Evolutionary conservation across 1,140 invertebrate genomes (phyloP).

Genomic region (Andrena cerasifolii): DNA sequence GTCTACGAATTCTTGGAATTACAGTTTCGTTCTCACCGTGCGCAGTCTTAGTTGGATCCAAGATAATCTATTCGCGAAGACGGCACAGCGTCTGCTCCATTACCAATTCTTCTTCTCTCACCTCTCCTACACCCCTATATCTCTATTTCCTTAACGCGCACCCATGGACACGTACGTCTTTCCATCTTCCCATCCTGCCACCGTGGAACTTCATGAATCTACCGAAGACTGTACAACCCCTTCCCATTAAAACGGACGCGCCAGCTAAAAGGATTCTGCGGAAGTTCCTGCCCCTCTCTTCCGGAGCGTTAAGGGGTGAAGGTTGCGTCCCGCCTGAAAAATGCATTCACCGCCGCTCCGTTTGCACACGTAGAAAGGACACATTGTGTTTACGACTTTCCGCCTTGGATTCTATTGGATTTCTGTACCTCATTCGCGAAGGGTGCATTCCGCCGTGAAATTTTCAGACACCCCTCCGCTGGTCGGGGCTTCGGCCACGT

Average conservation of each 20-base stretch:
- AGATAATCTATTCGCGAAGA: too few relatives aligned
- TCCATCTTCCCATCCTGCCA: conserved; percentile 30
- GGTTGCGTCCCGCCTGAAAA: conserved; percentile 50
- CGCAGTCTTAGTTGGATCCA: too few relatives aligned
- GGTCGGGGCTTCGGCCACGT: not conserved
- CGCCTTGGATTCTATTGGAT: conserved; percentile 55
- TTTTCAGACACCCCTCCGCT: conserved; percentile 18
- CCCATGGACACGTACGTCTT: not conserved
- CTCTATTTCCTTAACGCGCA: too few relatives aligned
- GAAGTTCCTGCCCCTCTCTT: conserved; percentile 17
- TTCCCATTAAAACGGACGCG: conserved; percentile 60
- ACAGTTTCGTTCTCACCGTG: too few relatives aligned
- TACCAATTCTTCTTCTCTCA: too few relatives aligned
- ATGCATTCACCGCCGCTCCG: conserved; percentile 52
- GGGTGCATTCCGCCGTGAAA: conserved; percentile 33
- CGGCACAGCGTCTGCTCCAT: too few relatives aligned
- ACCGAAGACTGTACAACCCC: conserved; percentile 41
- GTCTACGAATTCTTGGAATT: too few relatives aligned
- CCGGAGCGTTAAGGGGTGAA: conserved; percentile 34
- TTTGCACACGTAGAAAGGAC: conserved; percentile 32
- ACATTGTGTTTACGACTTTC: conserved; percentile 51
- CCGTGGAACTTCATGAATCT: conserved; percentile 44
- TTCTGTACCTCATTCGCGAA: conserved; percentile 13
- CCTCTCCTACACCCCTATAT: too few relatives aligned
- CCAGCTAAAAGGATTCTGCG: conserved; percentile 58